These are phyloP conservation scores for Panagrolaimus sp. DNA, from an alignment of 1,140 invertebrate genomes.

Conservation along the genomic window DNA sequence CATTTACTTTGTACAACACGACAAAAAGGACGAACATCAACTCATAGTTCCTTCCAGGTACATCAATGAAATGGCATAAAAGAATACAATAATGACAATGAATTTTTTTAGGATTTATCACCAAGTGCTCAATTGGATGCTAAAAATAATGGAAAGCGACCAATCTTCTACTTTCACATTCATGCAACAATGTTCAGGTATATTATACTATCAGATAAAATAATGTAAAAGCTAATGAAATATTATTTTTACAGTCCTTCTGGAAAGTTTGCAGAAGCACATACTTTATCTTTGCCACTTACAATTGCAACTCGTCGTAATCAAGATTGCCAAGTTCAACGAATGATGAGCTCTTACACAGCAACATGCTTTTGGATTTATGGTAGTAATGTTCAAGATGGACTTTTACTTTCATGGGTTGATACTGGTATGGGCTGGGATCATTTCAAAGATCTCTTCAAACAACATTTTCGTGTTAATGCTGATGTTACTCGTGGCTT, in stretches of 20 bases:
- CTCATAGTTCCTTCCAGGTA: conserved; percentile 56
- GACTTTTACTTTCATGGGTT: conserved; percentile 44
- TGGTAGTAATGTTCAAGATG: conserved; percentile 45
- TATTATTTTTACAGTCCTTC: no score
- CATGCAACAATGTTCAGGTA: conserved; percentile 57
- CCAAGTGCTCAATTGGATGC: conserved; percentile 40
- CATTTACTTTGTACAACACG: conserved; percentile 55
- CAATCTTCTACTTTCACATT: conserved; percentile 57
- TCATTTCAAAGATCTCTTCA: conserved; percentile 43
- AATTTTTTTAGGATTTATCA: conserved; percentile 48
- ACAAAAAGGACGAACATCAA: conserved; percentile 55
- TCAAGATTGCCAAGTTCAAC: conserved; percentile 52
- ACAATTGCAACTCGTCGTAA: conserved; percentile 55
- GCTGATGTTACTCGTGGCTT: conserved; percentile 42
- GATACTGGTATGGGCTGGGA: conserved; percentile 47
- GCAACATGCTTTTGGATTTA: conserved; percentile 53
- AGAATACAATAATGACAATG: background rate
- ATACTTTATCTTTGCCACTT: conserved; percentile 55
- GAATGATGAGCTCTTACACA: conserved; percentile 53
- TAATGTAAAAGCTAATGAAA: no score
- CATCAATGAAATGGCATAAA: background rate
- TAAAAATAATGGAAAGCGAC: conserved; percentile 51
- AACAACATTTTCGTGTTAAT: conserved; percentile 44
- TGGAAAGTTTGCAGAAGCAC: conserved; percentile 52
- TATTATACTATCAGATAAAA: no score